These are phyloP conservation scores for Drosophila infuscata DNA, from an alignment of 2,888 invertebrate species.

Conservation along the genomic window DNA sequence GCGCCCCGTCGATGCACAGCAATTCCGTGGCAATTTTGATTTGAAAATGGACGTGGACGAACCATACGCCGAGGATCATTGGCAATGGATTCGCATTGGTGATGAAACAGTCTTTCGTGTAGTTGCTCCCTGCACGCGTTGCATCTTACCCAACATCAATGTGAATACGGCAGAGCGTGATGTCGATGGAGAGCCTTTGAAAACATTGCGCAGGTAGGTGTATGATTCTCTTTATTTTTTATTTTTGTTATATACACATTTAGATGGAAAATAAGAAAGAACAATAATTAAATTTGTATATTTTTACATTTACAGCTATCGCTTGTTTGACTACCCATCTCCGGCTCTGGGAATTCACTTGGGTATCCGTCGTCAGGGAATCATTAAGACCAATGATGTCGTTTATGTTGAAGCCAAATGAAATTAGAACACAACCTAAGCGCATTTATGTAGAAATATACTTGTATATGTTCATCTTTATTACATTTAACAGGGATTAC, in stretches of 20 bases:
- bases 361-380: conserved; percentile 85
- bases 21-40: conserved; percentile 90
- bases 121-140: conserved; percentile 86
- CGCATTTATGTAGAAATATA: conserved; percentile 34
- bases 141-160: conserved; percentile 90
- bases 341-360: conserved; percentile 87
- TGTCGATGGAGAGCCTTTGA: conserved; percentile 88
- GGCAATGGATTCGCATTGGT: conserved; percentile 89
- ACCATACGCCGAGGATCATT: conserved; percentile 89
- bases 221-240: background rate
- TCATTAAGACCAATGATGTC: conserved; percentile 85
- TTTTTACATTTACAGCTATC: conserved; percentile 59
- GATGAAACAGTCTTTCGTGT: conserved; percentile 66
- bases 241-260: background rate
- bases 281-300: background rate
- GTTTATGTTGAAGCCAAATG: conserved; percentile 85
- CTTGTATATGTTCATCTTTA: conserved; percentile 61
- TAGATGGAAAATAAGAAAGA: background rate
- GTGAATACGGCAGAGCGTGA: conserved; percentile 88
- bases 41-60: conserved; percentile 87
- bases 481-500: conserved; percentile 70
- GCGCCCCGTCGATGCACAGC: conserved; percentile 85
- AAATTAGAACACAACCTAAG: conserved; percentile 17
- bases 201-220: conserved; percentile 88
- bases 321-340: conserved; percentile 67